Evolutionary conservation across 1,140 invertebrate species (phyloP).

Genomic region (Macrobrachium nipponense): DNA sequence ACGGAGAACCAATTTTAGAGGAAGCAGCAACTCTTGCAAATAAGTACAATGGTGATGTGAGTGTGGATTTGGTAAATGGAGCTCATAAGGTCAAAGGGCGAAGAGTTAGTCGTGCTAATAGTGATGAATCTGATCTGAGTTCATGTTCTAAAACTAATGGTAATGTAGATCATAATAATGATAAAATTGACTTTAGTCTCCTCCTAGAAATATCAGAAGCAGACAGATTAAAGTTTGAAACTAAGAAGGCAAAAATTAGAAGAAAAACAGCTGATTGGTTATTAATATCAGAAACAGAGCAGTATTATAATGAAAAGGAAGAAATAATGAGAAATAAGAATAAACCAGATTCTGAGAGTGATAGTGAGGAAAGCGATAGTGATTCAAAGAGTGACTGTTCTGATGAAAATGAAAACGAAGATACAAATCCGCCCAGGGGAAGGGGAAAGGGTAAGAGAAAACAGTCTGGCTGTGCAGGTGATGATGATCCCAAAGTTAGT

Average conservation of each 20-base stretch:
- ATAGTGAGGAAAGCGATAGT: constrained; percentile 57
- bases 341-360: constrained; percentile 58
- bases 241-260: constrained; percentile 60
- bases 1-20: constrained; percentile 53
- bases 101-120: constrained; percentile 53
- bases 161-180: constrained; percentile 57
- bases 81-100: constrained; percentile 60
- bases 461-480: constrained; percentile 25
- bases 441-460: constrained; percentile 58
- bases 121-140: constrained; percentile 62
- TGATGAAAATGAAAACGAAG: constrained; percentile 53
- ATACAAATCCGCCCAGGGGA: constrained; percentile 22
- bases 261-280: constrained; percentile 62
- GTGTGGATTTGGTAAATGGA: constrained; percentile 49
- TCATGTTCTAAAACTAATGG: constrained; percentile 59
- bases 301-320: constrained; percentile 64
- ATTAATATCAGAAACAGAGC: constrained; percentile 63
- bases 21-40: constrained; percentile 47
- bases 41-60: constrained; percentile 60
- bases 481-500: constrained; percentile 45
- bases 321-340: constrained; percentile 64
- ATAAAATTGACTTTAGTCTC: constrained; percentile 63
- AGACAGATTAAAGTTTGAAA: constrained; percentile 62
- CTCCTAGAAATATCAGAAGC: constrained; percentile 62
- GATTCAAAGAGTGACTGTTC: constrained; percentile 59